A percentile compares a stretch with the other conserved stretches of the same genome.
These are phyloP conservation scores for Drosophila pectinifera DNA, from an alignment of 1,140 invertebrate genomes.

Conservation along the genomic window DNA sequence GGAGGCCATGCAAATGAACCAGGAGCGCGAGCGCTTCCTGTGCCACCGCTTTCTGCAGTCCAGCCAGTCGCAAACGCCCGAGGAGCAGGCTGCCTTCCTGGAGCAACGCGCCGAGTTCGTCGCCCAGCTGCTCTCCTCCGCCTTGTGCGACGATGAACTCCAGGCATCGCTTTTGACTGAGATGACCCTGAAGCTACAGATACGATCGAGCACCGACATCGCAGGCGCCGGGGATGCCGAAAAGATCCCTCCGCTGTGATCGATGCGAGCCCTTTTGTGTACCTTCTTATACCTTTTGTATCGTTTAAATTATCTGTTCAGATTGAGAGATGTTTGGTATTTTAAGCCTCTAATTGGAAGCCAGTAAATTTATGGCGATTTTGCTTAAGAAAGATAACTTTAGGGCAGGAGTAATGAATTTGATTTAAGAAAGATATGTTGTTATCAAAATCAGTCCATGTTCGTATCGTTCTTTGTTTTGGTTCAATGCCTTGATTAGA, in stretches of 20 bases:
- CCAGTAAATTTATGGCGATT: conserved; percentile 28
- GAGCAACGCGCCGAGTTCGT: conserved; percentile 63
- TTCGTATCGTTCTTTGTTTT: background rate
- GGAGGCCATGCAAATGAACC: conserved; percentile 16
- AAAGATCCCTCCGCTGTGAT: conserved; percentile 25
- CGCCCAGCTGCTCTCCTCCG: conserved; percentile 57
- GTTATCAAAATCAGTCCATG: background rate
- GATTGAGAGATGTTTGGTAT: conserved; percentile 4
- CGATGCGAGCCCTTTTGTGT: conserved; percentile 14
- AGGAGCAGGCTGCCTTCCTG: conserved; percentile 41
- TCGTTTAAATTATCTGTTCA: conserved; percentile 35
- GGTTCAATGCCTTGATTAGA: background rate
- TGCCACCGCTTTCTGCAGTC: conserved; percentile 53
- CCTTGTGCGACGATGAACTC: conserved; percentile 60
- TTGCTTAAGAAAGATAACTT: conserved; percentile 7
- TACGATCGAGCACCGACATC: conserved; percentile 19
- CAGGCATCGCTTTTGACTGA: background rate
- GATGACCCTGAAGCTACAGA: conserved; percentile 15
- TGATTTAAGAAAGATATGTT: background rate
- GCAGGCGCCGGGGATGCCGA: conserved; percentile 65
- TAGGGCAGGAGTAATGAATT: background rate
- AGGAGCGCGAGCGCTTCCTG: conserved; percentile 54
- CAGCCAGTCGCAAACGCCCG: background rate
- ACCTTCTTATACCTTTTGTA: conserved; percentile 25
- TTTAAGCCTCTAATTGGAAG: background rate